phyloP scores from a whole-genome alignment of 2,797 vertebrate species.

The Hirundo rustica region DNA sequence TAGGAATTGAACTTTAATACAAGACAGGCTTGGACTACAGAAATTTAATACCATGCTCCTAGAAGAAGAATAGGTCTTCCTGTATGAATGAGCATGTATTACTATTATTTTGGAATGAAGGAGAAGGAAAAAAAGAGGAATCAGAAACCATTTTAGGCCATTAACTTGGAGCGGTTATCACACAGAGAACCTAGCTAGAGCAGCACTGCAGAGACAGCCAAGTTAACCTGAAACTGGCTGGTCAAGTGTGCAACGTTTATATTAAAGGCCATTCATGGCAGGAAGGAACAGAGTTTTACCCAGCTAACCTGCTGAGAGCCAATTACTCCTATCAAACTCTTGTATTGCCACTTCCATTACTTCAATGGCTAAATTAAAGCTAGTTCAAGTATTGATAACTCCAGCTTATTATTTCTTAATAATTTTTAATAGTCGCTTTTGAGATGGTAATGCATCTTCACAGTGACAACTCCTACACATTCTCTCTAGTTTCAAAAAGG shows the following conservation, averaged over 20 bases:
- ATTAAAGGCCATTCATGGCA: background rate
- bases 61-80: background rate
- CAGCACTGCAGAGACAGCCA: background rate
- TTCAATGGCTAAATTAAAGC: background rate
- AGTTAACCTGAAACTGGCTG: background rate
- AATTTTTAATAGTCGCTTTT: background rate
- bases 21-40: background rate
- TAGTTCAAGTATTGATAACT: background rate
- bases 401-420: background rate
- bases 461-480: background rate
- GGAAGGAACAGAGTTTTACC: background rate
- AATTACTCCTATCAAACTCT: background rate
- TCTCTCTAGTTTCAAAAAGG: background rate
- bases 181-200: background rate
- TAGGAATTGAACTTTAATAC: background rate
- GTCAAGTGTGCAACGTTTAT: background rate
- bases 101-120: background rate
- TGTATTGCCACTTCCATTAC: background rate
- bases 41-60: background rate
- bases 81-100: background rate
- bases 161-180: background rate
- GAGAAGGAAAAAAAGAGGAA: background rate
- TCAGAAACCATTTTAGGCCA: background rate
- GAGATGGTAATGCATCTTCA: background rate
- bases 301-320: background rate